Evolutionary conservation across 1,140 invertebrate genomes (phyloP), one percentile per base, ranked within the genome.

Genomic region (Dolichoris vasculosae): DNA sequence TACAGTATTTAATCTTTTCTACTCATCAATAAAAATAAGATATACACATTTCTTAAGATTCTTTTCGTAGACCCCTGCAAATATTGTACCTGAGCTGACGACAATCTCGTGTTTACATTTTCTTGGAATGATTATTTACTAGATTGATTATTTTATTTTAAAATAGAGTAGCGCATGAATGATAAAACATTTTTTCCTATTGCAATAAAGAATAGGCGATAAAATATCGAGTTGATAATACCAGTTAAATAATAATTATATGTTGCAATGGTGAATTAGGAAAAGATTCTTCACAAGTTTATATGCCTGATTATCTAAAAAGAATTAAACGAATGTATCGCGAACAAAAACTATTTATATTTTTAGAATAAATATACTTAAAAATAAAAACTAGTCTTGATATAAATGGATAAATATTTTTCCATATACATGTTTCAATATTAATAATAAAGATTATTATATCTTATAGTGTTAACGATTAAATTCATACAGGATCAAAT

Each of bases 151-250:
- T 69, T 35, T 69, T 69, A 69, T 59, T 78, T 55, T 77, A 17
- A 79, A 63, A 63, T 40, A n/a, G 35, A 67, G 8, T 23, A 40
- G 63, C 40, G n/a, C 32, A 40, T 6, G 38, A 23, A 78, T 59
- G 51, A 78, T 59, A 38, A 59, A 38, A 78, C 20, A 17, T 78
- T 55, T n/a, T 78, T 48, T 55, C 30, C 43, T 51, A 51, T 78
- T 78, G 20, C 76, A 17, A 78, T 13, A 23, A 35, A 26, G 51
- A 23, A 78, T 38, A 69, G 11, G 13, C 17, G 15, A 38, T 38
- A 69, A 35, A 69, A 20, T 38, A 38, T 69, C 30, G 6, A 69
- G 11, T 69, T 69, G 32, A 69, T 69, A 69, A 69, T 0, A 38
- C 15, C 32, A 38, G 23, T 67, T 8, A 35, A 67, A 35, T 35